Percentiles rank a stretch among this genome's conserved stretches.
Conservation (phyloP, 2,113 vertebrate species). For the Lontra canadensis region DNA sequence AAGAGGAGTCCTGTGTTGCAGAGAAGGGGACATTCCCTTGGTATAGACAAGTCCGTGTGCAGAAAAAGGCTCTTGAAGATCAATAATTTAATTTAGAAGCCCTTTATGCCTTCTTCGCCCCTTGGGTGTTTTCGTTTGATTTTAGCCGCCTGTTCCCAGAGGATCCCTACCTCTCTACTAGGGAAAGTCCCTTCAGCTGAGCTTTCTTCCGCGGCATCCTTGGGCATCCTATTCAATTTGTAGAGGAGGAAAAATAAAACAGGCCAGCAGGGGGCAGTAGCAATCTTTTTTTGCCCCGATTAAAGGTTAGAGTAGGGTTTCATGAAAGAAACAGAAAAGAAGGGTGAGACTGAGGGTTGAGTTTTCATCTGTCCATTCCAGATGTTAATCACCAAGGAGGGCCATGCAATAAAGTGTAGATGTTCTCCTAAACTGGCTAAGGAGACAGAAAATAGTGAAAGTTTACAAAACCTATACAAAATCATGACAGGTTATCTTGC, state of each 20-base stretch:
- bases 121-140: not conserved
- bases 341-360: not conserved
- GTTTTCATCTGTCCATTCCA: conserved; percentile 20
- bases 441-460: conserved; percentile 23
- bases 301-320: conserved; percentile 57
- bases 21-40: not conserved
- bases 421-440: not conserved
- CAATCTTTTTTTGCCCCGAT: conserved; percentile 63
- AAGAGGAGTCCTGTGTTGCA: conserved; percentile 45
- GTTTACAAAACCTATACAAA: conserved; percentile 7
- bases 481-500: not conserved
- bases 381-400: not conserved
- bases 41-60: not conserved
- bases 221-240: conserved; percentile 34
- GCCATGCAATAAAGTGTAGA: conserved; percentile 4
- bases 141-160: conserved; percentile 33
- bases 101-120: not conserved
- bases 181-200: conserved; percentile 57
- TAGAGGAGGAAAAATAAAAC: not conserved
- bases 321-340: conserved; percentile 27
- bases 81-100: conserved; percentile 18
- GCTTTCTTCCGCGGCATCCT: conserved; percentile 46
- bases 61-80: not conserved
- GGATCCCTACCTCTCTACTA: not conserved
- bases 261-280: conserved; percentile 76